Conservation (phyloP, 2,113 vertebrate species). For the Gobius niger region DNA sequence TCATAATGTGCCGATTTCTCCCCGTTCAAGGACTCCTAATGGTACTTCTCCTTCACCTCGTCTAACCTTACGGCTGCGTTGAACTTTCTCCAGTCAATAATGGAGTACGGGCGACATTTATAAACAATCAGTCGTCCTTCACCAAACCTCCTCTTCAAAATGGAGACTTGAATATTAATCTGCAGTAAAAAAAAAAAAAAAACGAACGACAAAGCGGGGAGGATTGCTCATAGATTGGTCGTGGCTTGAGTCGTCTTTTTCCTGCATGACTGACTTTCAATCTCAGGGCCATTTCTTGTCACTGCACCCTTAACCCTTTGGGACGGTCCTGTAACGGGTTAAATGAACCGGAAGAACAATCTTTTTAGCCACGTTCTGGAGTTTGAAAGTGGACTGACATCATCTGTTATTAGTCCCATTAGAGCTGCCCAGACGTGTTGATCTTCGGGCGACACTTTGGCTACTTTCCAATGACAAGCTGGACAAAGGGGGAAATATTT, state of each 20-base stretch:
- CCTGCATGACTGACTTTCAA: neutral
- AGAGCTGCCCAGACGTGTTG: conserved; percentile 35
- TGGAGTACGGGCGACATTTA: neutral
- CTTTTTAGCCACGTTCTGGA: conserved; percentile 27
- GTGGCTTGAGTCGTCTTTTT: neutral
- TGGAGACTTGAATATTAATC: neutral
- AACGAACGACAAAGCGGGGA: too few species aligned
- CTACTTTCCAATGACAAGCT: neutral
- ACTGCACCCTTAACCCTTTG: neutral
- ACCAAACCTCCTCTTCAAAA: neutral
- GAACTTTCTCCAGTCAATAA: conserved; percentile 4
- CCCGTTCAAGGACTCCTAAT: neutral
- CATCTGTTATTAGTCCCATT: conserved; percentile 43
- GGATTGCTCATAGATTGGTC: too few species aligned
- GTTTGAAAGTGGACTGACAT: conserved; percentile 21
- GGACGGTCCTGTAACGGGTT: neutral
- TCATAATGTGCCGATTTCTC: neutral
- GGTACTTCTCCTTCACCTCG: neutral
- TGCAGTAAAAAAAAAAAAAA: neutral
- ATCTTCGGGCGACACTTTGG: conserved; percentile 28
- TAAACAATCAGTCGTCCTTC: neutral
- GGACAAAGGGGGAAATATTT: neutral
- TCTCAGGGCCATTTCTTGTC: neutral
- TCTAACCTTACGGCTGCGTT: neutral
- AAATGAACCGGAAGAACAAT: conserved; percentile 26